phyloP scores from a whole-genome alignment of 2,113 vertebrate genomes.

The Ceyx margarethae region DNA sequence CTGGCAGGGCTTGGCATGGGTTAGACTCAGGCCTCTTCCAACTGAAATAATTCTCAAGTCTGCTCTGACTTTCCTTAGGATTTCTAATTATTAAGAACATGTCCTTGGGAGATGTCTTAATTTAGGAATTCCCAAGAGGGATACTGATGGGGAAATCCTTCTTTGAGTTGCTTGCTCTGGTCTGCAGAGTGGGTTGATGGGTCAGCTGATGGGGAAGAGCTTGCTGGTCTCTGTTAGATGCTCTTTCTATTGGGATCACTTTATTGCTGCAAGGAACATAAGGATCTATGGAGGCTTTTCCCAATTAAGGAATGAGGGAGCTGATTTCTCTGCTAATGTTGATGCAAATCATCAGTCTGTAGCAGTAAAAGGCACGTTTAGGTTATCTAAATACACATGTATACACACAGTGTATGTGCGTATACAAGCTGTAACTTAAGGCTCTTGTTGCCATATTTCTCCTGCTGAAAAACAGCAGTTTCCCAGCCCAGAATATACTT shows the following conservation, averaged over 20 bases:
- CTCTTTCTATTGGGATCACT: no score
- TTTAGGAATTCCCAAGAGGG: no score
- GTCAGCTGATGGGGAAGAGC: no score
- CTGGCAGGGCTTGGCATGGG: not conserved
- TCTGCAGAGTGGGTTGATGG: no score
- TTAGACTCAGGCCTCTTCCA: not conserved
- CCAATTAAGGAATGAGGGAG: no score
- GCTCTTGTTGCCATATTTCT: not conserved
- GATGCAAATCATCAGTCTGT: no score
- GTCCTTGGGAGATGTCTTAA: not conserved
- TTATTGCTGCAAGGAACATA: no score
- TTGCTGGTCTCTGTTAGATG: no score
- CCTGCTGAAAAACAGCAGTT: not conserved
- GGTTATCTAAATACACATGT: not conserved
- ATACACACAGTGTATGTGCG: not conserved
- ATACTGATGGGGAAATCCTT: no score
- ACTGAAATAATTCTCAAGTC: not conserved
- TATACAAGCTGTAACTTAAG: not conserved
- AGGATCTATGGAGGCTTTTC: no score
- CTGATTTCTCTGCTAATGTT: no score
- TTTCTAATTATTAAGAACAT: not conserved
- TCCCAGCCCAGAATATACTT: rapidly evolving
- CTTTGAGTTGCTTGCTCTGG: no score
- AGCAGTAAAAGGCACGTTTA: not conserved
- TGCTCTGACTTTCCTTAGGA: not conserved